These are phyloP conservation scores for Xylota segnis DNA, from an alignment of 2,888 invertebrate species.

Conservation along the genomic window DNA sequence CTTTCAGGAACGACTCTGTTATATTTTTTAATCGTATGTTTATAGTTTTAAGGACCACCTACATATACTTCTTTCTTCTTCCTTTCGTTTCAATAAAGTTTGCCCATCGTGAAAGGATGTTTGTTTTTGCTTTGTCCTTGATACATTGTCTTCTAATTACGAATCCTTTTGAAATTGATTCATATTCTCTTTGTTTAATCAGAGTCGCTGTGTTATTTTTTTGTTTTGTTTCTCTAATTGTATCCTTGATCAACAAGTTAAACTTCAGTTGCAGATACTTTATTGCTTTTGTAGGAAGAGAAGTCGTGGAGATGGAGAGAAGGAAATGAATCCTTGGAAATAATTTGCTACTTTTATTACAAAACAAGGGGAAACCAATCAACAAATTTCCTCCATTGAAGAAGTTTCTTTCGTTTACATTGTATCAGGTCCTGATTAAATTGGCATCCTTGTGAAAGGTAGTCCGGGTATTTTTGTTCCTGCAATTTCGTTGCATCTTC, in stretches of 20 bases:
- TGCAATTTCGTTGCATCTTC: constrained; percentile 31
- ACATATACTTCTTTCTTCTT: constrained; percentile 33
- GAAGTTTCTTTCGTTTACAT: constrained; percentile 45
- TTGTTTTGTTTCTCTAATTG: constrained; percentile 24
- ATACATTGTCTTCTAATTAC: constrained; percentile 28
- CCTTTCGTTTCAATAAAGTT: constrained; percentile 72
- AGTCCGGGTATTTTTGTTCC: not conserved
- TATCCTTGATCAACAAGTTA: constrained; percentile 26
- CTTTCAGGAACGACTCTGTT: constrained; percentile 55
- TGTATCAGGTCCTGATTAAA: constrained; percentile 46
- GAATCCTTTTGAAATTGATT: constrained; percentile 32
- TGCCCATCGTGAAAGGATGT: constrained; percentile 42
- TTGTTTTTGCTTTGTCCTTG: constrained; percentile 5
- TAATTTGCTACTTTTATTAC: constrained; percentile 20
- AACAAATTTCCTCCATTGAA: constrained; percentile 31
- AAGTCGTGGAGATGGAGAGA: not conserved
- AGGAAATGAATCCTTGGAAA: constrained; percentile 30
- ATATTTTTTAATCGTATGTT: constrained; percentile 54
- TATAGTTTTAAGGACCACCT: constrained; percentile 56
- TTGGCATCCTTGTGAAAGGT: constrained; percentile 13
- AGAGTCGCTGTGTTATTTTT: no score
- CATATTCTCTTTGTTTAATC: constrained; percentile 3
- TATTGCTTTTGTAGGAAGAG: constrained; percentile 29
- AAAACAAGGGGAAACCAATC: constrained; percentile 52
- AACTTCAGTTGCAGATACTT: constrained; percentile 36